Evolutionary conservation across 1,140 invertebrate genomes (phyloP).

Genomic region (Euglossa dilemma): DNA sequence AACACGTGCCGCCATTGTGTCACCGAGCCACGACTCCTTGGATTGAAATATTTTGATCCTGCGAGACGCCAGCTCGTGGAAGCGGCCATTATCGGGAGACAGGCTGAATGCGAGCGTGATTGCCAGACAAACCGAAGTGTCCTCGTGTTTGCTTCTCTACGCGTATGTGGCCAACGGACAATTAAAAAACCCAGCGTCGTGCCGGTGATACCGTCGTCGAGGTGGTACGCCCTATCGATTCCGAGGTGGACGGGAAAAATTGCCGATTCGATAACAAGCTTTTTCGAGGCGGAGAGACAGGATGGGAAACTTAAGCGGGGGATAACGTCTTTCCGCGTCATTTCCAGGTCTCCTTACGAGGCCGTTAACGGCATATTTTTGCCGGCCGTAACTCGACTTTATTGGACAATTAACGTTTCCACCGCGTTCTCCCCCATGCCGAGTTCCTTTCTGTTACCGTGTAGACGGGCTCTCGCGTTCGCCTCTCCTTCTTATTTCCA

Average conservation of each 20-base stretch:
- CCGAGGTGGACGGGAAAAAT: background rate
- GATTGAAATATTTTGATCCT: conserved; percentile 75
- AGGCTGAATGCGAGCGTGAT: conserved; percentile 46
- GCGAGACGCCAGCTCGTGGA: conserved; percentile 40
- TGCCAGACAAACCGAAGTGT: conserved; percentile 9
- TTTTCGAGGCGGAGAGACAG: background rate
- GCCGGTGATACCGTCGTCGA: background rate
- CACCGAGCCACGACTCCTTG: conserved; percentile 67
- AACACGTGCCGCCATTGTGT: conserved; percentile 76
- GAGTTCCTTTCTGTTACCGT: conserved; percentile 39
- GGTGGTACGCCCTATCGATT: background rate
- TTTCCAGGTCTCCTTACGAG: conserved; percentile 72
- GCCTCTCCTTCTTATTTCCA: conserved; percentile 49
- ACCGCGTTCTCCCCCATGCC: conserved; percentile 38
- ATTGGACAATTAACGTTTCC: conserved; percentile 81
- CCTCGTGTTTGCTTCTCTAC: background rate
- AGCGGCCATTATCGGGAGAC: conserved; percentile 44
- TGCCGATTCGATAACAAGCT: conserved; percentile 22
- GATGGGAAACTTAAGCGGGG: conserved; percentile 59
- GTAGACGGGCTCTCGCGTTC: conserved; percentile 7
- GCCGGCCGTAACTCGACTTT: conserved; percentile 78
- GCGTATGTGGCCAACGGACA: background rate
- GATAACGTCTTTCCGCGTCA: conserved; percentile 72
- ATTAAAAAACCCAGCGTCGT: conserved; percentile 14
- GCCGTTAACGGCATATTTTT: conserved; percentile 76